Percentiles rank a stretch among this genome's conserved stretches.
These are phyloP conservation scores for Brachionus asplanchnoidis DNA, from an alignment of 1,140 invertebrate genomes.

Conservation along the genomic window DNA sequence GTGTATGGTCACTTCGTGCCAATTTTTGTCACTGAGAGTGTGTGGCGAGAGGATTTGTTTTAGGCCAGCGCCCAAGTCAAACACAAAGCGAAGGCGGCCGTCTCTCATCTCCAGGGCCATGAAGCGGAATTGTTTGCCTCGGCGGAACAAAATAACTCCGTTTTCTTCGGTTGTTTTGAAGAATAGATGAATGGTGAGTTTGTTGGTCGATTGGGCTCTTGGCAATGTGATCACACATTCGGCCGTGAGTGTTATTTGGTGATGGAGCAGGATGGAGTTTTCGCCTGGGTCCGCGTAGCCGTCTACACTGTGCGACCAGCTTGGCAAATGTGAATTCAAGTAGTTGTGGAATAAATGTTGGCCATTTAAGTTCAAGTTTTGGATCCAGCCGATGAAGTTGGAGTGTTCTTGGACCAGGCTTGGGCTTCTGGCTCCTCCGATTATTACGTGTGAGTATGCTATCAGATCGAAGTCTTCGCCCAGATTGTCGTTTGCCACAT, in stretches of 20 bases:
- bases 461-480: background rate
- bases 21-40: background rate
- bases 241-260: background rate
- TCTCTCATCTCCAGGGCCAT: constrained; percentile 13
- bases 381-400: constrained; percentile 29
- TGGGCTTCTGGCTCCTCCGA: background rate
- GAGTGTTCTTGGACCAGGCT: constrained; percentile 6
- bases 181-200: constrained; percentile 31
- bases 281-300: constrained; percentile 14
- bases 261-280: constrained; percentile 13
- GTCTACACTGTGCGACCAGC: background rate
- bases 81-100: background rate
- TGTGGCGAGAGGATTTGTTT: background rate
- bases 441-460: background rate
- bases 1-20: constrained; percentile 33
- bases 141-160: constrained; percentile 18
- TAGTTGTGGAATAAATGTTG: constrained; percentile 1
- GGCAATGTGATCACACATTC: background rate
- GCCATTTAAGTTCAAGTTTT: constrained; percentile 21
- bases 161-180: constrained; percentile 24
- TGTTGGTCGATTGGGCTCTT: background rate
- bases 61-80: background rate
- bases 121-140: constrained; percentile 1
- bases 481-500: background rate
- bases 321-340: background rate